Evolutionary conservation across 2,113 vertebrate species (phyloP), one percentile per base, ranked within the genome.

Genomic region (Syngnathus floridae): DNA sequence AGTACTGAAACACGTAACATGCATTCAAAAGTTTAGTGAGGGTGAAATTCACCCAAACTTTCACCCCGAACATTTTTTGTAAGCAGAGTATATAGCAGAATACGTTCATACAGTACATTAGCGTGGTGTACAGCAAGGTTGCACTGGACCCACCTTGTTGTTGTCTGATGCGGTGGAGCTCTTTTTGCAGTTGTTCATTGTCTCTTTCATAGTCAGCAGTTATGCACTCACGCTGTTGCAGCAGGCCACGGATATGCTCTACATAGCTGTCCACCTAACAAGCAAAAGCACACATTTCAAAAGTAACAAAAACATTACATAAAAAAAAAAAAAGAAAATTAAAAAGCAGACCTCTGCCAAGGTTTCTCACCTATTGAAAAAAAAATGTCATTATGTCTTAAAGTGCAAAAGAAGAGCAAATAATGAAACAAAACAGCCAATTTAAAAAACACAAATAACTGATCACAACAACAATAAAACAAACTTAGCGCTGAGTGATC

Each of bases 261-360:
- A 92, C 89, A 8, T 93, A 91, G 82, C 89, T 93, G 76, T 95
- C 91, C 75, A 95, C 89, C 94, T 95, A 79, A 76, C 1, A 51
- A 21, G 54, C 21, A 63, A 56, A 51, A 43, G 60, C 0, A 55
- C 4, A 67, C 2, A 63, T 26, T 60, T 12, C 11, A 59, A 40
- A 59, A 38, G 17, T n/a, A n/a, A n/a, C 17, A 37, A 17, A 4
- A 59, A 31, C 26, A 31, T 31, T 31, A n/a, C n/a, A n/a, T n/a
- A 31, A 31, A 31, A 31, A 6, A 6, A 9, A 5, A 3, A 31
- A 57, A 17, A 22, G 22, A 22, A 22, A 22, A 22, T 1, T 31
- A 2, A 5, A 58, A 19, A 58, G 17, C 35, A 35, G 1, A 16
- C 12, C 10, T 35, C 54, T 12, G 26, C 26, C 26, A 31, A 31